These are phyloP conservation scores for Lordiphosa stackelbergi DNA, from an alignment of 1,140 invertebrate species.

Conservation along the genomic window DNA sequence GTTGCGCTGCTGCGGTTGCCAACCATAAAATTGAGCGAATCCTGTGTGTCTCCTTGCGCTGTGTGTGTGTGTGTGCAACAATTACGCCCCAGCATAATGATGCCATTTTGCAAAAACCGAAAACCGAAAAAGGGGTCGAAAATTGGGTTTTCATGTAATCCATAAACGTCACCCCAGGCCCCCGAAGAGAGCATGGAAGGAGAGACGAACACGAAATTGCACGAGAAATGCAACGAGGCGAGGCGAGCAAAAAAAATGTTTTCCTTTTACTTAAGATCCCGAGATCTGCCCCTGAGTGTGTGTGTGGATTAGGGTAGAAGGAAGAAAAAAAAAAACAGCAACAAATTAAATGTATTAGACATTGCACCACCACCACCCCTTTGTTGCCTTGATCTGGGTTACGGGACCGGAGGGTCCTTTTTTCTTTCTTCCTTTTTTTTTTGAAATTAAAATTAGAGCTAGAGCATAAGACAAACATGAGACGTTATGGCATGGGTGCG, in stretches of 20 bases:
- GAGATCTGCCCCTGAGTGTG: conserved; percentile 29
- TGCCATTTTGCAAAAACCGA: conserved; percentile 54
- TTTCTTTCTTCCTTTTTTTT: conserved; percentile 18
- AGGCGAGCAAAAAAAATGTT: conserved; percentile 63
- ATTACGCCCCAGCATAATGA: conserved; percentile 73
- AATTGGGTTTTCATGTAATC: conserved; percentile 73
- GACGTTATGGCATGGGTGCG: conserved; percentile 44
- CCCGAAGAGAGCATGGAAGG: conserved; percentile 13
- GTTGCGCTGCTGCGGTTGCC: conserved; percentile 51
- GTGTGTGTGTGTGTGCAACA: conserved; percentile 45
- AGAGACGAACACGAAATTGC: conserved; percentile 35
- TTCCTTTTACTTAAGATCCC: conserved; percentile 35
- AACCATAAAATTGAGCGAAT: conserved; percentile 67
- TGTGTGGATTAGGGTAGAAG: conserved; percentile 43
- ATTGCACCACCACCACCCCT: conserved; percentile 59
- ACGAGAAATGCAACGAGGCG: conserved; percentile 40
- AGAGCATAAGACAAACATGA: conserved; percentile 61
- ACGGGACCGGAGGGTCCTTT: conserved; percentile 4
- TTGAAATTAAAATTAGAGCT: conserved; percentile 74
- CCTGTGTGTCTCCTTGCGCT: neutral
- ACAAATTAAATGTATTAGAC: conserved; percentile 72
- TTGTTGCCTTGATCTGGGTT: conserved; percentile 39
- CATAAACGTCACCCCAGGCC: conserved; percentile 69
- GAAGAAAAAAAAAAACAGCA: conserved; percentile 50
- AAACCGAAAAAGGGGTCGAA: conserved; percentile 8